Conservation (phyloP, 2,888 invertebrate genomes). For the Biston stratarius region DNA sequence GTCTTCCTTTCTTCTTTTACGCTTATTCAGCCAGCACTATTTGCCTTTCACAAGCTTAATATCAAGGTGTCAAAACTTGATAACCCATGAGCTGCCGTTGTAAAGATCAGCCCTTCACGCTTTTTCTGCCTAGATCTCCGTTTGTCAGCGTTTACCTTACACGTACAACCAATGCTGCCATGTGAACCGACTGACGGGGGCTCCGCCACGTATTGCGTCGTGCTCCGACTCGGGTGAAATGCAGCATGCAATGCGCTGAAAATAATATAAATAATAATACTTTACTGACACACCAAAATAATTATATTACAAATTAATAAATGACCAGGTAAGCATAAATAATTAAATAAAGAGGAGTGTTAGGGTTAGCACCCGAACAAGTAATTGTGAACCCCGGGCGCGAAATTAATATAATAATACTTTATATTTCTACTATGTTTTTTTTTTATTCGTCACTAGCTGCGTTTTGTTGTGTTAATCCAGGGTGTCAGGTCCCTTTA, state of each 20-base stretch:
- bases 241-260: constrained; percentile 88
- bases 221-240: constrained; percentile 89
- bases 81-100: not conserved
- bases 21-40: too few species aligned
- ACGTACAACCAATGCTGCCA: constrained; percentile 90
- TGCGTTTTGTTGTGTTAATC: too few species aligned
- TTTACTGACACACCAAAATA: not conserved
- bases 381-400: too few species aligned
- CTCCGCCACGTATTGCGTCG: constrained; percentile 87
- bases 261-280: constrained; percentile 7
- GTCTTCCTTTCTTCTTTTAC: too few species aligned
- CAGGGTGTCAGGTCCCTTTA: too few species aligned
- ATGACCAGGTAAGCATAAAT: too few species aligned
- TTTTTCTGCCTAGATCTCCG: not conserved
- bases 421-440: too few species aligned
- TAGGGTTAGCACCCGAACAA: too few species aligned
- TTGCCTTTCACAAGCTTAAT: too few species aligned
- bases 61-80: not conserved
- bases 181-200: constrained; percentile 87
- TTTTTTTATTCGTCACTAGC: too few species aligned
- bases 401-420: too few species aligned
- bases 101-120: not conserved
- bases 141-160: constrained; percentile 62
- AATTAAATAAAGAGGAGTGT: too few species aligned
- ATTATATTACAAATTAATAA: not conserved